Evolutionary conservation across 2,113 vertebrate genomes (phyloP).

Genomic region (Hippocampus guttulatus): DNA sequence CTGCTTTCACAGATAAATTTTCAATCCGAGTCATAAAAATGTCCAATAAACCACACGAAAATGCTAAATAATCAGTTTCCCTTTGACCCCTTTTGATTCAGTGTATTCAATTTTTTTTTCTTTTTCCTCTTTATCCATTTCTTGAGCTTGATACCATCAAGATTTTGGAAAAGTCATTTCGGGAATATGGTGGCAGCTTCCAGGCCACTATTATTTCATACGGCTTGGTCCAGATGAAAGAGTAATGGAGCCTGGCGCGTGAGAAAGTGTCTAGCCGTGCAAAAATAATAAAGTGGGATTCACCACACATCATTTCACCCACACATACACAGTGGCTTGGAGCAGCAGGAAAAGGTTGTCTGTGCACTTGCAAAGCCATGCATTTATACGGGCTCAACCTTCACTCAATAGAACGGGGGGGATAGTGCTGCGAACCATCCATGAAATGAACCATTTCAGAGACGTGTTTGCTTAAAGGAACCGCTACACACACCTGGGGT

Average conservation of each 20-base stretch:
- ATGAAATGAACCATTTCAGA: conserved; percentile 63
- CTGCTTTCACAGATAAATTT: conserved; percentile 36
- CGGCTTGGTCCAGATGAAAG: conserved; percentile 43
- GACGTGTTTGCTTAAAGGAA: conserved; percentile 33
- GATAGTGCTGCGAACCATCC: conserved; percentile 42
- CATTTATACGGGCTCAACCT: conserved; percentile 47
- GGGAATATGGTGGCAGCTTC: conserved; percentile 26
- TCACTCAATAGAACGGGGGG: conserved; percentile 30
- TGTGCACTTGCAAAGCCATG: conserved; percentile 47
- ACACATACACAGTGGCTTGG: conserved; percentile 11
- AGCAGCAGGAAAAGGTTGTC: conserved; percentile 32
- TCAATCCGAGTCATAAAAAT: conserved; percentile 38
- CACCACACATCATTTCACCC: conserved; percentile 66
- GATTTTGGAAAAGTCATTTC: not conserved
- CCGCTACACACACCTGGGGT: conserved; percentile 31
- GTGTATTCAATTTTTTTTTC: not conserved
- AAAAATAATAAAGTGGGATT: conserved; percentile 54
- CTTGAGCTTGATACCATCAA: not conserved
- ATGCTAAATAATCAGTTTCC: not conserved
- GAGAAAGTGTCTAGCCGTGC: conserved; percentile 45
- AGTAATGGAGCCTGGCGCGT: conserved; percentile 66
- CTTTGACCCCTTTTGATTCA: conserved; percentile 14
- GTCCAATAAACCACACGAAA: conserved; percentile 27
- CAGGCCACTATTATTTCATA: conserved; percentile 30
- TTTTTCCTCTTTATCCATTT: not conserved